These are phyloP conservation scores for Rhodinocichla rosea DNA, from an alignment of 2,113 vertebrate genomes.

Conservation along the genomic window DNA sequence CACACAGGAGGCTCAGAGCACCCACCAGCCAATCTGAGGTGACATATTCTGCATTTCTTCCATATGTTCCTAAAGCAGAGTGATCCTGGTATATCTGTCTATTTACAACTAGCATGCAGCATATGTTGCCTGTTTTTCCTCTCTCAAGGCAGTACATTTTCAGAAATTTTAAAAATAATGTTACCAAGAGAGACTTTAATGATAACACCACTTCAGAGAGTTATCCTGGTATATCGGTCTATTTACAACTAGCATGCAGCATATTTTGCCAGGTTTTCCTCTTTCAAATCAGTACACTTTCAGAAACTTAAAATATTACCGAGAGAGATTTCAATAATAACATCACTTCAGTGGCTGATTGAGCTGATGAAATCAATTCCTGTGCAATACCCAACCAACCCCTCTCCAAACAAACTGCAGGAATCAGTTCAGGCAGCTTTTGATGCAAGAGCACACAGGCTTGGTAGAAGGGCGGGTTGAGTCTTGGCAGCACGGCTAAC, in stretches of 20 bases:
- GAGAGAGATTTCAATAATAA: background rate
- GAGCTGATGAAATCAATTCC: background rate
- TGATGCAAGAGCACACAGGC: slow-evolving; percentile 2
- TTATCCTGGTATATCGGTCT: too few species aligned
- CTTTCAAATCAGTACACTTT: background rate
- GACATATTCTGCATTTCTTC: background rate
- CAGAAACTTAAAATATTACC: background rate
- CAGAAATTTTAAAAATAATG: background rate
- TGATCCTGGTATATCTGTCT: background rate
- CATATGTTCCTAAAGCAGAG: background rate
- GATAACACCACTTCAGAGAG: background rate
- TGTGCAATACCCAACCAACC: background rate
- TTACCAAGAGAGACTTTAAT: background rate
- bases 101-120: background rate
- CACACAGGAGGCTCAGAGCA: background rate
- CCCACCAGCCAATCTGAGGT: background rate
- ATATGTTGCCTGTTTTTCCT: background rate
- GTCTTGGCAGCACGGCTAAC: slow-evolving; percentile 64
- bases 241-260: too few species aligned
- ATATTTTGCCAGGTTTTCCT: background rate
- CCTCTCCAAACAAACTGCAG: slow-evolving; percentile 36
- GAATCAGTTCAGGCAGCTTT: slow-evolving; percentile 44
- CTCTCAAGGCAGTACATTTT: background rate
- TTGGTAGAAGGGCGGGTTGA: background rate
- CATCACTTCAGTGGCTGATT: background rate